Evolutionary conservation across 37 sponge, comb jelly and placozoan species (phyloP), one percentile per base, ranked within the genome.

Genomic region (Dysidea cf. avara): DNA sequence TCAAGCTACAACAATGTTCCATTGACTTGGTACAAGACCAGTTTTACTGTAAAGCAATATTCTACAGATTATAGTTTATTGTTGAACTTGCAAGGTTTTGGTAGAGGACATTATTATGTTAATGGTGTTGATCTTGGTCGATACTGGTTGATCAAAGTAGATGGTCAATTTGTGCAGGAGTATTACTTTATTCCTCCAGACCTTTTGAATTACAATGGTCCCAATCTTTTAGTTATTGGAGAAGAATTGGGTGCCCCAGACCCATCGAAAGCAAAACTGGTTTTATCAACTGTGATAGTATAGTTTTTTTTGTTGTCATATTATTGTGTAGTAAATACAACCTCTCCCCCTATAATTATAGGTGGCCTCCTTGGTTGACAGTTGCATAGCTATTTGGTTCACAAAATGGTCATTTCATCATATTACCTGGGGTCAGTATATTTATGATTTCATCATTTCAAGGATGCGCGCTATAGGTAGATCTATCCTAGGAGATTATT

Each of bases 91-190:
- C 26, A 14, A 0, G 74, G 74, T 47, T 65, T 82, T 68, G 33
- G 36, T 2, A 48, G 66, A 38, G 76, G 83, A 11, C 60, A 75
- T 36, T 30, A 67, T 14, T 82, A 67, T 61, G 36, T 82, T 31
- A 82, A 82, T 57, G 83, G 83, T 0, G 36, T 73, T 33, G 51
- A 75, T 55, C 61, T 82, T 5, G 83, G 83, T 37, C 68, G 83
- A 28, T 82, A 82, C 39, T 82, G 83, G 83, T 35, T 55, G 39
- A 38, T 29, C 1, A 20, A 78, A 37, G 61, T 58, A 2, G 61
- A 68, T 38, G 69, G 61, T 9, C 50, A 21, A 35, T 36, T 16
- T 31, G 79, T 78, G 0, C 79, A 78, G 69, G 69, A 36, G 56
- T 78, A 58, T 35, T 78, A 78, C 51, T 59, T 46, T 55, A 29